phyloP scores from a whole-genome alignment of 2,888 invertebrate species.

The Apantesis nais region DNA sequence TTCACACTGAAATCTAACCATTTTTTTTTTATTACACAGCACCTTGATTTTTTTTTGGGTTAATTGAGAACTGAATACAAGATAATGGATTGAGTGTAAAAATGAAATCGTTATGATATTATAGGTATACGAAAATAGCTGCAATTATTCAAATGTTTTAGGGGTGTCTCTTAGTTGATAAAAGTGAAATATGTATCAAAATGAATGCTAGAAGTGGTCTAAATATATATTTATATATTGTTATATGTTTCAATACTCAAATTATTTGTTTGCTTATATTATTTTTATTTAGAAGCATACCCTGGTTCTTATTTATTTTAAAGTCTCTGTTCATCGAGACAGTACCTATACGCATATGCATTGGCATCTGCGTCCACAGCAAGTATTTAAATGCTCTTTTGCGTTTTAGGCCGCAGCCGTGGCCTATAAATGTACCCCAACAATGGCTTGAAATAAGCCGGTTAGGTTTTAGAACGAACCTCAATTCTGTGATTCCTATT shows the following conservation, averaged over 20 bases:
- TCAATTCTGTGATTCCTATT: background rate
- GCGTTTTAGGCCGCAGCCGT: background rate
- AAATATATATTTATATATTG: constrained; percentile 25
- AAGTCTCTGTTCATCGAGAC: too few species aligned
- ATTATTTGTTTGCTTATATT: constrained; percentile 42
- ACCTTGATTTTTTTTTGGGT: too few species aligned
- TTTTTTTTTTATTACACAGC: too few species aligned
- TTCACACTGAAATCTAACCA: too few species aligned
- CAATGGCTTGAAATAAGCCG: background rate
- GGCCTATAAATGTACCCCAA: background rate
- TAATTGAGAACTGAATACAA: too few species aligned
- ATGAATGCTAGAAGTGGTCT: constrained; percentile 27
- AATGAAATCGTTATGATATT: too few species aligned
- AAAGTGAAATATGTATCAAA: background rate
- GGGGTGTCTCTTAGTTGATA: too few species aligned
- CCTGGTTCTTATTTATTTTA: too few species aligned
- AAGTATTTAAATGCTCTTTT: background rate
- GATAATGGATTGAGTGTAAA: too few species aligned
- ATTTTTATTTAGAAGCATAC: too few species aligned
- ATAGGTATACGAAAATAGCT: too few species aligned
- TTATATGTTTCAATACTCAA: constrained; percentile 49
- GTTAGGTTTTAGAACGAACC: background rate
- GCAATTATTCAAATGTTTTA: too few species aligned
- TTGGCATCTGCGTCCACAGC: background rate
- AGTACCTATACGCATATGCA: background rate